phyloP scores from a whole-genome alignment of 2,113 vertebrate genomes.

The Argyrosomus japonicus region DNA sequence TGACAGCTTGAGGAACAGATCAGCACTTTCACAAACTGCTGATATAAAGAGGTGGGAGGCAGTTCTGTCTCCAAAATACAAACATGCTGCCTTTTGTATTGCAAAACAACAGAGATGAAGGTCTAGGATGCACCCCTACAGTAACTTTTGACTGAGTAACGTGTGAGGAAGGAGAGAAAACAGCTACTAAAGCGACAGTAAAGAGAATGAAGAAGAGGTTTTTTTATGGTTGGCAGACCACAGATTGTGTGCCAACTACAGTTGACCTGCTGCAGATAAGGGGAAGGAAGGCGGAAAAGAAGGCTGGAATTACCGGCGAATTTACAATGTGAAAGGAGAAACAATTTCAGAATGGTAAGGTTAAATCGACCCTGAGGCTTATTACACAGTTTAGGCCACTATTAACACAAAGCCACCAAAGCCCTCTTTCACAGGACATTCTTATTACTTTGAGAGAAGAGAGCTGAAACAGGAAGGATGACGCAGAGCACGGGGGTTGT shows the following conservation, averaged over 20 bases:
- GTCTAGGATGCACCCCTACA: neutral
- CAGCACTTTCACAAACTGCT: slow-evolving; percentile 42
- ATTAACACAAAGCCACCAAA: slow-evolving; percentile 42
- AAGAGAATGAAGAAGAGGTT: neutral
- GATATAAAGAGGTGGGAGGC: slow-evolving; percentile 37
- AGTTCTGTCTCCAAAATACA: slow-evolving; percentile 21
- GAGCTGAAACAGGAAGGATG: neutral
- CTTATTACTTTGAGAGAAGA: slow-evolving; percentile 20
- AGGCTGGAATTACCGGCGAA: slow-evolving; percentile 5
- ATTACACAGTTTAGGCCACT: slow-evolving; percentile 33
- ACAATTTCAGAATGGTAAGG: slow-evolving; percentile 25
- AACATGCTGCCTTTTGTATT: slow-evolving; percentile 24
- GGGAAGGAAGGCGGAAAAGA: neutral
- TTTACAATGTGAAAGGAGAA: slow-evolving; percentile 47
- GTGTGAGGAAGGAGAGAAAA: neutral
- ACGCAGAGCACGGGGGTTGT: neutral
- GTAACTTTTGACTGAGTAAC: neutral
- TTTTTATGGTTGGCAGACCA: slow-evolving; percentile 23
- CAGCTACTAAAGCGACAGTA: neutral
- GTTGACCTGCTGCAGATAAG: slow-evolving; percentile 33
- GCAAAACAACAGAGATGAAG: slow-evolving; percentile 18
- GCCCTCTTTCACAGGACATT: slow-evolving; percentile 15
- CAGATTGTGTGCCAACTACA: slow-evolving; percentile 42
- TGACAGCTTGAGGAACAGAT: slow-evolving; percentile 45
- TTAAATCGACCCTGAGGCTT: slow-evolving; percentile 47